A percentile compares a stretch with the other conserved stretches of the same genome.
phyloP scores from a whole-genome alignment of 2,888 invertebrate genomes.

The Tryphoninae sp. region DNA sequence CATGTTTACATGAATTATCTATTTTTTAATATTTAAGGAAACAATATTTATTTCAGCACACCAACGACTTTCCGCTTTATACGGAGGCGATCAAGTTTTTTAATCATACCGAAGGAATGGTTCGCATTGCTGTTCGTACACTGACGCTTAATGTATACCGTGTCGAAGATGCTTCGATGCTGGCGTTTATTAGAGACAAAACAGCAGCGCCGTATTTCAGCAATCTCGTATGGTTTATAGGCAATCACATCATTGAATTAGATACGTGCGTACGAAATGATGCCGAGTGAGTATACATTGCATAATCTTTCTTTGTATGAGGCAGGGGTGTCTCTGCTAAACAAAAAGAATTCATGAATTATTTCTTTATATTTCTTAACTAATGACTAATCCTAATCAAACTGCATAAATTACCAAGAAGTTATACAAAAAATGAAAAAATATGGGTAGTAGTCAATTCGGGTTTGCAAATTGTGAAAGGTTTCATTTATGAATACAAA shows the following conservation, averaged over 20 bases:
- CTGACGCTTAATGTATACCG: conserved; percentile 98
- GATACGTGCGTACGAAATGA: conserved; percentile 97
- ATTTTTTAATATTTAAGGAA: conserved; percentile 21
- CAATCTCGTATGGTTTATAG: conserved; percentile 99
- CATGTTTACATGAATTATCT: conserved; percentile 31
- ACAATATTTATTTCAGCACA: conserved; percentile 86
- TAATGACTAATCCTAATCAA: no score
- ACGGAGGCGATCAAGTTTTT: conserved; percentile 99
- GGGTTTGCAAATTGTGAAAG: no score
- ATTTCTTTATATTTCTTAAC: no score
- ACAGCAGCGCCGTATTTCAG: conserved; percentile 99
- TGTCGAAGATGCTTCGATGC: conserved; percentile 97
- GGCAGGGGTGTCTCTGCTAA: no score
- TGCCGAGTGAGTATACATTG: conserved; percentile 90
- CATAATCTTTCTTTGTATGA: no score
- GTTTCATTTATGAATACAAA: no score
- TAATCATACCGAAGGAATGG: conserved; percentile 99
- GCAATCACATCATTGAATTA: conserved; percentile 97
- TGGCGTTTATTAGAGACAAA: conserved; percentile 96
- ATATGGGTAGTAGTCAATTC: no score
- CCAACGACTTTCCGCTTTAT: conserved; percentile 99
- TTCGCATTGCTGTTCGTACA: conserved; percentile 98
- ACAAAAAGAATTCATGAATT: no score
- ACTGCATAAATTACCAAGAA: no score
- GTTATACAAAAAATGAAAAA: no score